Base-by-base conservation (phyloP, 2,797 vertebrate species). In the Hydrocynus forskahlii region DNA sequence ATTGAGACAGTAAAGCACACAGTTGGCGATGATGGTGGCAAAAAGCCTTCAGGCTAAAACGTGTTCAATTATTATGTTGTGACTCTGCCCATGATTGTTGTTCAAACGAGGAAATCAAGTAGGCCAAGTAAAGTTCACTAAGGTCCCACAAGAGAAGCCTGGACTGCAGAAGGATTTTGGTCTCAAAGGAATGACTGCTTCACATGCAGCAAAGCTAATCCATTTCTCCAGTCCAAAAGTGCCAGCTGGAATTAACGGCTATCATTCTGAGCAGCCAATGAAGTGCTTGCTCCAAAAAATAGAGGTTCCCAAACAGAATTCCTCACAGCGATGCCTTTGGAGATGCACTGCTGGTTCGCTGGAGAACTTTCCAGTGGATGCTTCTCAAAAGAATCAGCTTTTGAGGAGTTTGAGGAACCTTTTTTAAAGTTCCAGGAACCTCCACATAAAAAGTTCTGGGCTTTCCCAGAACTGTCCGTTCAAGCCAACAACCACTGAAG, bases 41-140 rank as follows among this genome's bases (percentile, higher is more conserved):
- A 83, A 59, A 23, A 43, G 52, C 67, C 64, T 73, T 14, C 5
- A 40, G 50, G 29, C 8, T 54, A n/a, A 76, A 76, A 59, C 43
- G 66, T 48, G 25, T 35, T 43, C 66, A 67, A 75, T 67, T 40
- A 77, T 2, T 5, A 60, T 59, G 55, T 71, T 72, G 23, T 8
- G 48, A 48, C 7, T n/a, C 59, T 6, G 40, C 63, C 29, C 67
- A 55, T 66, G 59, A 21, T 57, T 23, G 40, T 68, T 60, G 40
- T 43, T 77, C 6, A 54, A 77, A 14, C 19, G 7, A 13, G 63
- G 43, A 77, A 62, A 63, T 69, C n/a, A n/a, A n/a, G 64, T 38
- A 21, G 8, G 40, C 59, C 10, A 72, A 17, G 62, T n/a, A 52
- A 50, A 64, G 59, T 29, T 63, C 23, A 50, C 50, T 17, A 75